These are phyloP conservation scores for Xylota sylvarum DNA, from an alignment of 2,888 invertebrate species.

Conservation along the genomic window DNA sequence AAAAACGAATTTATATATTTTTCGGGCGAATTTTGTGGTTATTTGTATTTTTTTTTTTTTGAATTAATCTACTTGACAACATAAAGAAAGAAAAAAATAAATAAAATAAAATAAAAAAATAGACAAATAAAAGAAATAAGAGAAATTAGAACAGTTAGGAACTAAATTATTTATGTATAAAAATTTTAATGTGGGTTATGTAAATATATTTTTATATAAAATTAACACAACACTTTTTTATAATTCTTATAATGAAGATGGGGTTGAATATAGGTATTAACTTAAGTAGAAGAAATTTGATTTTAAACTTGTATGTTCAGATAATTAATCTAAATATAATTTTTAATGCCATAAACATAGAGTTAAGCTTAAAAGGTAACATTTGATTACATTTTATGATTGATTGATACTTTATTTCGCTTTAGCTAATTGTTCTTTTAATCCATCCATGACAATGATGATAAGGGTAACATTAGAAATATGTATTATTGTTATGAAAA, in stretches of 20 bases:
- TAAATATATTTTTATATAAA: background rate
- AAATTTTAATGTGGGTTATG: constrained; percentile 53
- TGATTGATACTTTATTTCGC: too few species aligned
- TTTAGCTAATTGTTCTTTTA: too few species aligned
- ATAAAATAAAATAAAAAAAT: constrained; percentile 14
- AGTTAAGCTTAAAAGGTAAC: too few species aligned
- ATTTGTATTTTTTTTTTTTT: constrained; percentile 26
- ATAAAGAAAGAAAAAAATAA: constrained; percentile 30
- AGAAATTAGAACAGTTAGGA: constrained; percentile 16
- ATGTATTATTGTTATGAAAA: too few species aligned
- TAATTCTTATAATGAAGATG: too few species aligned
- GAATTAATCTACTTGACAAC: constrained; percentile 16
- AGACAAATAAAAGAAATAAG: background rate
- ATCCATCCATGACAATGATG: too few species aligned
- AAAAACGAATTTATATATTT: constrained; percentile 73
- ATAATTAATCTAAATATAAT: too few species aligned
- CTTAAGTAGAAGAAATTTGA: background rate
- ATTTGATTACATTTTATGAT: too few species aligned
- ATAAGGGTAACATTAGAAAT: too few species aligned
- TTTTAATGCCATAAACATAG: too few species aligned
- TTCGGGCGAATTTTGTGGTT: constrained; percentile 62
- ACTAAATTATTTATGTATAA: constrained; percentile 35
- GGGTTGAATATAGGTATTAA: too few species aligned
- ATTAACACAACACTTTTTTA: background rate
- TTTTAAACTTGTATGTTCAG: too few species aligned